A percentile compares a stretch with the other conserved stretches of the same genome.
Conservation (phyloP, 92 coral and sea anemone species). For the Epizoanthus illoricatus region DNA sequence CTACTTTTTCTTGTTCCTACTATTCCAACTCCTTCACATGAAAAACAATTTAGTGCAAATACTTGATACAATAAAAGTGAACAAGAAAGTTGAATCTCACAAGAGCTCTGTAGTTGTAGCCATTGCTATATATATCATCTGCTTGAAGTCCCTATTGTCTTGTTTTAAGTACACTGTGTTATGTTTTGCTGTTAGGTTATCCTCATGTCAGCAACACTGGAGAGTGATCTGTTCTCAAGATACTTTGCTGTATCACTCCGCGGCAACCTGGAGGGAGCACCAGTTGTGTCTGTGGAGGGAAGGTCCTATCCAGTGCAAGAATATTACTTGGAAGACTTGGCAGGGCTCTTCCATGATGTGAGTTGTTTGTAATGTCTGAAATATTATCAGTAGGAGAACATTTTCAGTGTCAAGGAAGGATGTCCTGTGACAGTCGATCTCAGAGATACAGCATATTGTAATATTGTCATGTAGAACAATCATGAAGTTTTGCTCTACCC, state of each 20-base stretch:
- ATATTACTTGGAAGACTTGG: slow-evolving; percentile 72
- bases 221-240: slow-evolving; percentile 94
- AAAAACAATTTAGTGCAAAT: too few relatives aligned
- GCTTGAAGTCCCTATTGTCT: background rate
- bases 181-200: slow-evolving; percentile 53
- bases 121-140: too few relatives aligned
- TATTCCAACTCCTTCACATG: too few relatives aligned
- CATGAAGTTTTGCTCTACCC: background rate
- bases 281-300: slow-evolving; percentile 90
- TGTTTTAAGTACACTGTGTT: too few relatives aligned
- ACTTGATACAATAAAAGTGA: too few relatives aligned
- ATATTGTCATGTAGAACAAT: background rate
- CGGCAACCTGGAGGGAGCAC: slow-evolving; percentile 94
- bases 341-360: slow-evolving; percentile 29
- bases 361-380: background rate
- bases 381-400: background rate
- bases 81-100: too few relatives aligned
- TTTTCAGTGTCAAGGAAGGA: background rate
- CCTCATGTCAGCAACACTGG: slow-evolving; percentile 94
- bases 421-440: background rate
- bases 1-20: too few relatives aligned
- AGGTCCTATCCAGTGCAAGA: slow-evolving; percentile 81
- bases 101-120: too few relatives aligned
- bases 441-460: background rate
- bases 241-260: slow-evolving; percentile 91